Evolutionary conservation across 2,888 invertebrate species (phyloP).

Genomic region (Mimumesa dahlbomi): DNA sequence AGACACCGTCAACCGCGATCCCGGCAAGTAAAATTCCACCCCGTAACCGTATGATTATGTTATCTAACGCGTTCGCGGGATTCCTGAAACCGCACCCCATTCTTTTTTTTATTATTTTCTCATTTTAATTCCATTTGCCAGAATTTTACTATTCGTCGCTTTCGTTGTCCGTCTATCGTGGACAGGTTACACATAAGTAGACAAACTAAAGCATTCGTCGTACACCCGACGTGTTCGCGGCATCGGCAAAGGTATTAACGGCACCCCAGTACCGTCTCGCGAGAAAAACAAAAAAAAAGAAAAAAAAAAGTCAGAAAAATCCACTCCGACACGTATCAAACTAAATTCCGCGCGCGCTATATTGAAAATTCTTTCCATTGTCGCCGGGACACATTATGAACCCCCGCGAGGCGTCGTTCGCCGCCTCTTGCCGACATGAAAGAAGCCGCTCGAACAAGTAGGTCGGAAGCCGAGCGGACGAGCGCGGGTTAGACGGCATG

Average conservation of each 20-base stretch:
- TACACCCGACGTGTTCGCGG: too few relatives aligned
- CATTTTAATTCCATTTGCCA: not conserved
- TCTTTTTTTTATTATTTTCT: not conserved
- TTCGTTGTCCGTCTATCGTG: too few relatives aligned
- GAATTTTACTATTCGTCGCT: not conserved
- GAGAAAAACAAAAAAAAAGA: too few relatives aligned
- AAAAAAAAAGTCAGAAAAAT: not conserved
- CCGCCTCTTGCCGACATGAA: not conserved
- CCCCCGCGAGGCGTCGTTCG: not conserved
- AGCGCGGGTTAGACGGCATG: slow-evolving; percentile 8
- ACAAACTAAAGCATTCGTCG: too few relatives aligned
- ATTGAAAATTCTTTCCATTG: slow-evolving; percentile 31
- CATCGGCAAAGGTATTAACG: too few relatives aligned
- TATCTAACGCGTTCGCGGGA: slow-evolving; percentile 13
- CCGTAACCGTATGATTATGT: slow-evolving; percentile 49
- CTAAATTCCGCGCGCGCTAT: slow-evolving; percentile 8
- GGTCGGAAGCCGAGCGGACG: slow-evolving; percentile 14
- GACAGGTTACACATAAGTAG: too few relatives aligned
- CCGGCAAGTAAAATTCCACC: slow-evolving; percentile 27
- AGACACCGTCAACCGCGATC: slow-evolving; percentile 40
- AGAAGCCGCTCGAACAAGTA: slow-evolving; percentile 1
- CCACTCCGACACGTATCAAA: not conserved
- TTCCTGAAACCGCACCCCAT: not conserved
- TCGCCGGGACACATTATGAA: not conserved
- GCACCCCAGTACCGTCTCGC: too few relatives aligned